phyloP scores from a whole-genome alignment of 2,797 vertebrate species.

The Esox masquinongy region DNA sequence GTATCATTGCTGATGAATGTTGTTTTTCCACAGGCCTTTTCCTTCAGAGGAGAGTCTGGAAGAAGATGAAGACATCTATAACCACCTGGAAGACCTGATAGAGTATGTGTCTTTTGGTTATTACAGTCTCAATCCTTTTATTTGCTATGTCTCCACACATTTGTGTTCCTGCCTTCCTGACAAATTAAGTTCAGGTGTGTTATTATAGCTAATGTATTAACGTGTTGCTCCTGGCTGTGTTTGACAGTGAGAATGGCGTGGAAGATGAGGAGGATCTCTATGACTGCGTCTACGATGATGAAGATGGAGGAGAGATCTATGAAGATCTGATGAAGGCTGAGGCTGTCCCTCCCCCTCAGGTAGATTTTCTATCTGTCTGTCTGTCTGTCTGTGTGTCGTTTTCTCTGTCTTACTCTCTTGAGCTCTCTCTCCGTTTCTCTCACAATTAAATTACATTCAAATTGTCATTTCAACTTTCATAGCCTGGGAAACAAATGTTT shows the following conservation, averaged over 20 bases:
- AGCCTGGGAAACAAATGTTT: no score
- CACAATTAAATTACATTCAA: not conserved
- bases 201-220: not conserved
- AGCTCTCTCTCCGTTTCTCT: not conserved
- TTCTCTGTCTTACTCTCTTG: not conserved
- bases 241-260: constrained; percentile 83
- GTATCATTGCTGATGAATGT: not conserved
- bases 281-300: constrained; percentile 95
- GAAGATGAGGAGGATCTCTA: constrained; percentile 93
- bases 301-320: constrained; percentile 95
- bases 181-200: not conserved
- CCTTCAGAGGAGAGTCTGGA: constrained; percentile 91
- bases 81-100: constrained; percentile 92
- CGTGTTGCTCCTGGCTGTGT: not conserved
- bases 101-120: constrained; percentile 80
- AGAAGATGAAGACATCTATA: constrained; percentile 92
- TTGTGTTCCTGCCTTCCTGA: not conserved
- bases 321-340: constrained; percentile 97
- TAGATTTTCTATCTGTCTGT: constrained; percentile 40
- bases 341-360: constrained; percentile 81
- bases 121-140: not conserved
- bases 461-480: not conserved
- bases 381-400: not conserved
- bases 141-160: not conserved
- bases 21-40: constrained; percentile 78